These are phyloP conservation scores for Malacoraja senta DNA, from an alignment of 2,797 vertebrate genomes.

Conservation along the genomic window DNA sequence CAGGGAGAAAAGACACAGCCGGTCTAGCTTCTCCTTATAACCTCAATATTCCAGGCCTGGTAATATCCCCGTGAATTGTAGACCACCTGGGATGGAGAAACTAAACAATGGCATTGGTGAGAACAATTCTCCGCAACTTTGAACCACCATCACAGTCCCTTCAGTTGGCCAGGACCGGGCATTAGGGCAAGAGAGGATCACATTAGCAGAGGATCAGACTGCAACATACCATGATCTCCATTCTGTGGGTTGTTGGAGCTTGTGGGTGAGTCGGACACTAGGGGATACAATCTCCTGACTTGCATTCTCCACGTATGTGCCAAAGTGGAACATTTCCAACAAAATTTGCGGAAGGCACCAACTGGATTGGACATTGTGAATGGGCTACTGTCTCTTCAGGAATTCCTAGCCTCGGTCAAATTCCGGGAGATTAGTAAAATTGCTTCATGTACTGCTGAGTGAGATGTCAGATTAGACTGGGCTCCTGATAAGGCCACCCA, in stretches of 20 bases:
- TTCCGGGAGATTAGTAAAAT: constrained; percentile 33
- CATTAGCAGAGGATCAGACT: neutral
- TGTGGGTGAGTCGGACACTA: neutral
- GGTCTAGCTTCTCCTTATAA: too few relatives aligned
- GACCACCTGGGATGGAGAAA: neutral
- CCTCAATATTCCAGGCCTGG: too few relatives aligned
- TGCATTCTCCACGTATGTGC: neutral
- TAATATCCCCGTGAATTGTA: too few relatives aligned
- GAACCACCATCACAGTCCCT: neutral
- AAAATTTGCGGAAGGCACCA: neutral
- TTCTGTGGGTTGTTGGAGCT: neutral
- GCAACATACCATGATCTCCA: neutral
- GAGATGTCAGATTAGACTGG: constrained; percentile 30
- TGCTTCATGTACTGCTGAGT: constrained; percentile 16
- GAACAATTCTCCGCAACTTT: neutral
- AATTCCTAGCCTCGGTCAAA: constrained; percentile 1
- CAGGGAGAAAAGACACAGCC: too few relatives aligned
- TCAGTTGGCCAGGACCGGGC: neutral
- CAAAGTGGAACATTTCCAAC: neutral
- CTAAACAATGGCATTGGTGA: neutral
- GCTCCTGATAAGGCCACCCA: neutral
- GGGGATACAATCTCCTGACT: neutral
- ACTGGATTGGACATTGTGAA: constrained; percentile 18
- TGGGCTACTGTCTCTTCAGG: constrained; percentile 23
- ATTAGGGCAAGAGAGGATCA: neutral